Evolutionary conservation across 2,113 vertebrate genomes (phyloP).

Genomic region (Mirza zaza): DNA sequence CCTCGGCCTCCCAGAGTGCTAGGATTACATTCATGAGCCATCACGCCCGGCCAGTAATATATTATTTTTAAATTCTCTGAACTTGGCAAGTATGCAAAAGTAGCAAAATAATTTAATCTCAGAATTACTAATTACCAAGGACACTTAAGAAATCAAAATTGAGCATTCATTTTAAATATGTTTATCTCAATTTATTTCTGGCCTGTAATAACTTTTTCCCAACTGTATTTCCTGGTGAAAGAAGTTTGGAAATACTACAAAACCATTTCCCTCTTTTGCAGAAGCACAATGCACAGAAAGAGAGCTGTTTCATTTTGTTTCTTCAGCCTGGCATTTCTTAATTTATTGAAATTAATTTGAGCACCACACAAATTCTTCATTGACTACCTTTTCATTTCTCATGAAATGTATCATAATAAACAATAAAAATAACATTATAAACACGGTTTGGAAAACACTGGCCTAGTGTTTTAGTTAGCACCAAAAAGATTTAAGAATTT

Average conservation of each 20-base stretch:
- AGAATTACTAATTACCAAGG: conserved; percentile 45
- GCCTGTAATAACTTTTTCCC: not conserved
- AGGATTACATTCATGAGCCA: no score
- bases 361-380: not conserved
- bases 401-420: not conserved
- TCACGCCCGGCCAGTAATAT: not conserved
- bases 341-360: not conserved
- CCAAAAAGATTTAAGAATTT: conserved; percentile 11
- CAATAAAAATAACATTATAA: conserved; percentile 15
- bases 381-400: conserved; percentile 10
- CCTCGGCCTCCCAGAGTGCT: no score
- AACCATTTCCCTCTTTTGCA: not conserved
- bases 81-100: conserved; percentile 59
- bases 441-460: not conserved
- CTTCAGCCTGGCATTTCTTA: not conserved
- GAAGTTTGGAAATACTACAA: conserved; percentile 8
- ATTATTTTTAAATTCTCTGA: conserved; percentile 54
- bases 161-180: conserved; percentile 1
- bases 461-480: not conserved
- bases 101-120: conserved; percentile 58
- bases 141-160: not conserved
- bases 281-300: not conserved
- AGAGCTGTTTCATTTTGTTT: not conserved
- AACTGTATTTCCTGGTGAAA: not conserved
- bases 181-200: conserved; percentile 14